Evolutionary conservation across 2,797 vertebrate species (phyloP), one percentile per base, ranked within the genome.

Genomic region (Lacerta bilineata): DNA sequence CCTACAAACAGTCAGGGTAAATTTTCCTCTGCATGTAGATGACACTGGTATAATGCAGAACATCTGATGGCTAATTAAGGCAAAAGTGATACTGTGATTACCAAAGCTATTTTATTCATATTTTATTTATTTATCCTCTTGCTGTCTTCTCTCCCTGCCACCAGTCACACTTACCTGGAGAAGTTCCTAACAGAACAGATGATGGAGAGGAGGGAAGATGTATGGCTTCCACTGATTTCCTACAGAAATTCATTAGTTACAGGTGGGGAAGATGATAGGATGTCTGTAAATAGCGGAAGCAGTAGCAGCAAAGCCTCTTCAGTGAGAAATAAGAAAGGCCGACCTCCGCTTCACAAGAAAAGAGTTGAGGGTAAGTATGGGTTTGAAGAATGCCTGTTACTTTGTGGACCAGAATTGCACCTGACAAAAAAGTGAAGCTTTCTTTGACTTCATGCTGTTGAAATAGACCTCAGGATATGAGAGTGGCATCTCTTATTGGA

Each of bases 121-220:
- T 41, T 90, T 2, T 83, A 86, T 90, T 1, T 84, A 86, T 3
- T 91, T 3, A 85, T 11, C 77, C 94, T 2, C 50, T 27, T 64
- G 15, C 36, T 74, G 17, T 75, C 17, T 20, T 17, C 9, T 9
- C 33, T 33, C 33, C 33, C 6, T 20, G 29, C 82, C 92, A 0
- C 64, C 94, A 99, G 99, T 78, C 99, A 99, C 94, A 97, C 98
- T 1, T 99, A 99, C 94, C 94, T 99, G 92, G 99, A 99, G 96
- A 99, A 99, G 96, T 99, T 99, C 94, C 98, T 99, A 97, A 98
- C 98, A 0, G 99, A 99, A 91, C 98, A 99, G 13, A 99, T 99
- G 99, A 98, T 99, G 96, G 99, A 99, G 96, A 98, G 99, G 39
- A 97, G 99, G 80, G 99, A 99, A 96, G 99, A 99, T 43, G 98